A percentile compares a stretch with the other conserved stretches of the same genome.
phyloP scores from a whole-genome alignment of 1,140 invertebrate species.

The Druon quercuslanigerum region DNA sequence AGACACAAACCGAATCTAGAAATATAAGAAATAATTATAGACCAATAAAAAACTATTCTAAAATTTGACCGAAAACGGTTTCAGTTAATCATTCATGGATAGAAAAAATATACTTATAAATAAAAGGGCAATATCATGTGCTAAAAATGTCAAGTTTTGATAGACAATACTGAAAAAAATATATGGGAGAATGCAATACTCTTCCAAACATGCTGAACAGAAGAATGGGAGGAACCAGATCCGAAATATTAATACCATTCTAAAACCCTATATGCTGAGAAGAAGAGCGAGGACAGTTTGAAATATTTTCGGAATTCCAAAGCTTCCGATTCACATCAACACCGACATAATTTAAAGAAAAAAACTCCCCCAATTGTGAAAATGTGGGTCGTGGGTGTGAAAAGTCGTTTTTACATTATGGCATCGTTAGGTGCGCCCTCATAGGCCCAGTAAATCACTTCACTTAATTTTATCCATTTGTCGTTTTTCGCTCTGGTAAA shows the following conservation, averaged over 20 bases:
- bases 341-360: background rate
- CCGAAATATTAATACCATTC: background rate
- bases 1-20: too few relatives aligned
- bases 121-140: too few relatives aligned
- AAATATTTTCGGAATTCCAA: background rate
- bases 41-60: too few relatives aligned
- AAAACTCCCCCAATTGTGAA: background rate
- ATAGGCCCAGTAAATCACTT: conserved; percentile 19
- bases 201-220: too few relatives aligned
- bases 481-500: background rate
- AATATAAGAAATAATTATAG: too few relatives aligned
- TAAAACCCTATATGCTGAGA: background rate
- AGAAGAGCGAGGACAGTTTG: background rate
- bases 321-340: background rate
- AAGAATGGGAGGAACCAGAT: background rate
- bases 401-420: conserved; percentile 5
- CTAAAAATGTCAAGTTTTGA: too few relatives aligned
- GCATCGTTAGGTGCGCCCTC: conserved; percentile 4
- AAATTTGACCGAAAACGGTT: too few relatives aligned
- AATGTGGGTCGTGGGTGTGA: background rate
- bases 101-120: too few relatives aligned
- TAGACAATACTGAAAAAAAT: too few relatives aligned
- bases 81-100: too few relatives aligned
- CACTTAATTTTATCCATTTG: conserved; percentile 21
- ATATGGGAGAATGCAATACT: too few relatives aligned